These are phyloP conservation scores for Cyprinodon tularosa DNA, from an alignment of 2,113 vertebrate genomes.

Conservation along the genomic window DNA sequence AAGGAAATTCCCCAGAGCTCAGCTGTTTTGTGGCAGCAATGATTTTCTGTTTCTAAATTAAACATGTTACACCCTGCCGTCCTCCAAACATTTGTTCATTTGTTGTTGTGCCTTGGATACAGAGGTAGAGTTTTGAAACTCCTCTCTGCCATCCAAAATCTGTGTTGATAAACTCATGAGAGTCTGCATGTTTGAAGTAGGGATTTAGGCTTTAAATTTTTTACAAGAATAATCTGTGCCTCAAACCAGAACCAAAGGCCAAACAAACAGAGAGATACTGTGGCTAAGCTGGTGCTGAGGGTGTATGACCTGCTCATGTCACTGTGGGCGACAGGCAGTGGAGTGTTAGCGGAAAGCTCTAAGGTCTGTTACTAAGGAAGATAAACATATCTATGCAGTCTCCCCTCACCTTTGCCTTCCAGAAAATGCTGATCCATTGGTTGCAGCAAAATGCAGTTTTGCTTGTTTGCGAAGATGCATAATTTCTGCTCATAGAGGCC, in stretches of 20 bases:
- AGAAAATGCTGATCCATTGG: conserved; percentile 47
- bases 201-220: conserved; percentile 34
- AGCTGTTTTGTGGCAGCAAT: background rate
- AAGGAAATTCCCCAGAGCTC: background rate
- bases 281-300: conserved; percentile 31
- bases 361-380: conserved; percentile 39
- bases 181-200: conserved; percentile 26
- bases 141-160: background rate
- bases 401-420: conserved; percentile 53
- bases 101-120: background rate
- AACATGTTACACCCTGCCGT: background rate
- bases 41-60: background rate
- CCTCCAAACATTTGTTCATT: background rate
- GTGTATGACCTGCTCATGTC: conserved; percentile 48
- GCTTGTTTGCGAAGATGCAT: conserved; percentile 48
- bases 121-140: background rate
- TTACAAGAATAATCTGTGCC: conserved; percentile 37
- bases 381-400: conserved; percentile 62
- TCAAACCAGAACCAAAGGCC: conserved; percentile 55
- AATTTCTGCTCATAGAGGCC: conserved; percentile 57
- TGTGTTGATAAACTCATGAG: conserved; percentile 8
- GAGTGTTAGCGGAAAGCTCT: conserved; percentile 40
- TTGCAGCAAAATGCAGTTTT: conserved; percentile 38
- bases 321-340: conserved; percentile 29
- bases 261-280: conserved; percentile 52